phyloP scores from a whole-genome alignment of 2,888 invertebrate genomes.

The Diarsia mendica region DNA sequence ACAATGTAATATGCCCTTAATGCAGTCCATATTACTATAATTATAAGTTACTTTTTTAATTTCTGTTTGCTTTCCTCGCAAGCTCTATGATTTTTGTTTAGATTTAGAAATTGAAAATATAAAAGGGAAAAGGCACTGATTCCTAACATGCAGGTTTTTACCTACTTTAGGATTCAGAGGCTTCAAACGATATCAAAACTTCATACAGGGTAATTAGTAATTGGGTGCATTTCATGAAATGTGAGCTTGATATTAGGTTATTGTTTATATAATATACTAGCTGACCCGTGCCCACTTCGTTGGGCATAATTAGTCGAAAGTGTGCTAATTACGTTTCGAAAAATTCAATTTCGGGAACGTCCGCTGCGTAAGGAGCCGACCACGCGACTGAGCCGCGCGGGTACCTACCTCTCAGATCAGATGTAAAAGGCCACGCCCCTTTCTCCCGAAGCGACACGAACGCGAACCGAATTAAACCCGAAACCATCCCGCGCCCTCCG shows the following conservation, averaged over 20 bases:
- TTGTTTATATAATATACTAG: background rate
- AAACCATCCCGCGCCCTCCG: too few relatives aligned
- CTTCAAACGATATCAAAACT: background rate
- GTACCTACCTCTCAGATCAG: too few relatives aligned
- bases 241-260: too few relatives aligned
- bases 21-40: slow-evolving; percentile 1
- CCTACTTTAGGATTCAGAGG: background rate
- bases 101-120: background rate
- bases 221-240: background rate
- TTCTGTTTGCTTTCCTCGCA: background rate
- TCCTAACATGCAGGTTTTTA: background rate
- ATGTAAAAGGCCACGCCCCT: too few relatives aligned
- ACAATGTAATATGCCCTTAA: background rate
- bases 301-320: too few relatives aligned
- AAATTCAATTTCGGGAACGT: too few relatives aligned
- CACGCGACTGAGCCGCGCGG: too few relatives aligned
- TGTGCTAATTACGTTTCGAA: too few relatives aligned
- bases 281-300: too few relatives aligned
- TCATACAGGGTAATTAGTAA: background rate
- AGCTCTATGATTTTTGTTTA: background rate
- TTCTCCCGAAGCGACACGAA: too few relatives aligned
- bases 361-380: too few relatives aligned
- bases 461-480: too few relatives aligned
- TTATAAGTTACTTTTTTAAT: background rate
- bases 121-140: background rate